A percentile compares a stretch with the other conserved stretches of the same genome.
These are phyloP conservation scores for Hyalella azteca DNA, from an alignment of 2,888 invertebrate species.

Conservation along the genomic window DNA sequence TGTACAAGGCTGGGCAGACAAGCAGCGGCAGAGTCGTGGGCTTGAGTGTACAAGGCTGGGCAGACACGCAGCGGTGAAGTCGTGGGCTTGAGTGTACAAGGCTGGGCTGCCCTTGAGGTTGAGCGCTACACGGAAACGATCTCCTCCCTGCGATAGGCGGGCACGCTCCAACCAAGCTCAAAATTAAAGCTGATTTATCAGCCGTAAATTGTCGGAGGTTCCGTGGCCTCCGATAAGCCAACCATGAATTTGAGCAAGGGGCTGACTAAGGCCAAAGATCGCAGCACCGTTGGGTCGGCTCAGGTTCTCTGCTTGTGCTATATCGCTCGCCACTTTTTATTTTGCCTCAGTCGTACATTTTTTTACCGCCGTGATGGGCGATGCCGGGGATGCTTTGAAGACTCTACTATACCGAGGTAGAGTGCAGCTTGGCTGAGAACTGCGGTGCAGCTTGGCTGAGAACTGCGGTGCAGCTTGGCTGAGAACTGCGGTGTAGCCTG, in stretches of 20 bases:
- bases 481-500: not conserved
- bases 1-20: not conserved
- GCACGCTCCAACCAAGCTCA: too few species aligned
- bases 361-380: not conserved
- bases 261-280: not conserved
- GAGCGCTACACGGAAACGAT: not conserved
- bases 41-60: not conserved
- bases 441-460: not conserved
- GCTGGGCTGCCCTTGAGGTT: too few species aligned
- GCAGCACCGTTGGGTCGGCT: constrained; percentile 3
- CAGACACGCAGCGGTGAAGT: not conserved
- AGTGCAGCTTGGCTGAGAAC: not conserved
- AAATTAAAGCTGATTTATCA: too few species aligned
- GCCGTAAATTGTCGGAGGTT: too few species aligned
- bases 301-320: not conserved
- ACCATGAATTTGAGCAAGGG: too few species aligned
- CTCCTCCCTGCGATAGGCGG: not conserved
- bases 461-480: not conserved
- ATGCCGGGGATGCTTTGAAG: not conserved
- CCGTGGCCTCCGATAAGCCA: too few species aligned
- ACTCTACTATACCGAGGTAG: not conserved
- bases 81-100: not conserved
- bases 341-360: not conserved
- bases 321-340: not conserved
- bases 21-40: not conserved